A percentile compares a stretch with the other conserved stretches of the same genome.
phyloP scores from a whole-genome alignment of 2,113 vertebrate genomes.

The Ptychochromis oligacanthus region DNA sequence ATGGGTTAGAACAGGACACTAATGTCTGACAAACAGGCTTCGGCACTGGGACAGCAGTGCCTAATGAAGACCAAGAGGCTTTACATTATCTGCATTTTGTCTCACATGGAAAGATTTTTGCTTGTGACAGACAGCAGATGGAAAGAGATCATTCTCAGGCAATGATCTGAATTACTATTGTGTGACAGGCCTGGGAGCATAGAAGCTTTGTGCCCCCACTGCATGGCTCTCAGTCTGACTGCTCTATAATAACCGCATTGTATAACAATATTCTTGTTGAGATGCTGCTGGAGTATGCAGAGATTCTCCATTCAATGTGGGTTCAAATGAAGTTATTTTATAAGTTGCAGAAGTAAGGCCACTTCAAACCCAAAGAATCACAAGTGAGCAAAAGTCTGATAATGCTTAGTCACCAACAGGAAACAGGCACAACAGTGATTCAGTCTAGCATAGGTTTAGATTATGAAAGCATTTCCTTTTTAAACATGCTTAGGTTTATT shows the following conservation, averaged over 20 bases:
- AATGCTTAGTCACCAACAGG: neutral
- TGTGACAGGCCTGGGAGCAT: neutral
- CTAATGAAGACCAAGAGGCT: neutral
- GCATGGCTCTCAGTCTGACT: neutral
- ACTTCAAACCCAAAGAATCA: neutral
- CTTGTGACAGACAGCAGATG: neutral
- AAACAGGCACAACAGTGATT: neutral
- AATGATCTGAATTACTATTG: neutral
- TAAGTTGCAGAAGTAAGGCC: neutral
- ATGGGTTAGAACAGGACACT: neutral
- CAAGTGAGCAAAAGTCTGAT: neutral
- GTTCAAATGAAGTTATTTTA: neutral
- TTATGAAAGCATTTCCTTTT: neutral
- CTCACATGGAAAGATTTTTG: neutral
- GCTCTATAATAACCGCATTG: slow-evolving; percentile 31
- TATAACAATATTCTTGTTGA: neutral
- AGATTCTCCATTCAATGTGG: neutral
- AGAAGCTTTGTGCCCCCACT: neutral
- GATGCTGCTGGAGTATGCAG: neutral
- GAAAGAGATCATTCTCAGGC: neutral
- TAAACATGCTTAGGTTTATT: neutral
- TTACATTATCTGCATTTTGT: neutral
- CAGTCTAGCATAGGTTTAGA: neutral
- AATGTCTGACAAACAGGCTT: neutral
- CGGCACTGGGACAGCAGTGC: neutral